These are phyloP conservation scores for Bambusicola thoracicus DNA, from an alignment of 2,113 vertebrate species.

Conservation along the genomic window DNA sequence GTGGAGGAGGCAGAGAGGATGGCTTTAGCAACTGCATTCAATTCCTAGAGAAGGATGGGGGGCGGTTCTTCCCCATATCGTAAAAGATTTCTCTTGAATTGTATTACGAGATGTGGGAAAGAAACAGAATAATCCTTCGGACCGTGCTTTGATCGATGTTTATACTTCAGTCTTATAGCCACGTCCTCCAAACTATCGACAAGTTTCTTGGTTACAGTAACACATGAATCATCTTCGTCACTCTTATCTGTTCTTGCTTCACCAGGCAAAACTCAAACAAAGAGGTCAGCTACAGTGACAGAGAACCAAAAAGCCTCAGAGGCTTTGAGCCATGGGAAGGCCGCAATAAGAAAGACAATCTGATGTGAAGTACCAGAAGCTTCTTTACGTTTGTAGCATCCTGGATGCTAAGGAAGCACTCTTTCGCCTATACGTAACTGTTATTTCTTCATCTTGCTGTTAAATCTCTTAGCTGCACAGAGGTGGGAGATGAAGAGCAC, in stretches of 20 bases:
- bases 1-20: neutral
- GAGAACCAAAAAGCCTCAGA: neutral
- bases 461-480: neutral
- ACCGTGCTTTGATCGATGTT: slow-evolving; percentile 26
- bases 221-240: neutral
- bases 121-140: neutral
- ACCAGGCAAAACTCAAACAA: neutral
- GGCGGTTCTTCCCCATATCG: neutral
- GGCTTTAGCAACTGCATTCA: neutral
- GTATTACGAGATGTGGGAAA: neutral
- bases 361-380: neutral
- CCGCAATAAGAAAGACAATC: neutral
- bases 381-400: neutral
- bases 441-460: neutral
- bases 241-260: slow-evolving; percentile 16
- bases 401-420: neutral
- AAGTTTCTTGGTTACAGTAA: neutral
- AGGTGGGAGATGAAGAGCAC: neutral
- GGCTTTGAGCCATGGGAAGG: neutral
- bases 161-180: neutral
- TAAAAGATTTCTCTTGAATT: neutral
- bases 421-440: neutral
- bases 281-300: neutral
- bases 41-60: neutral
- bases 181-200: neutral